Percentiles rank a stretch among this genome's conserved stretches.
These are phyloP conservation scores for Hymenopus coronatus DNA, from an alignment of 2,888 invertebrate genomes.

Conservation along the genomic window DNA sequence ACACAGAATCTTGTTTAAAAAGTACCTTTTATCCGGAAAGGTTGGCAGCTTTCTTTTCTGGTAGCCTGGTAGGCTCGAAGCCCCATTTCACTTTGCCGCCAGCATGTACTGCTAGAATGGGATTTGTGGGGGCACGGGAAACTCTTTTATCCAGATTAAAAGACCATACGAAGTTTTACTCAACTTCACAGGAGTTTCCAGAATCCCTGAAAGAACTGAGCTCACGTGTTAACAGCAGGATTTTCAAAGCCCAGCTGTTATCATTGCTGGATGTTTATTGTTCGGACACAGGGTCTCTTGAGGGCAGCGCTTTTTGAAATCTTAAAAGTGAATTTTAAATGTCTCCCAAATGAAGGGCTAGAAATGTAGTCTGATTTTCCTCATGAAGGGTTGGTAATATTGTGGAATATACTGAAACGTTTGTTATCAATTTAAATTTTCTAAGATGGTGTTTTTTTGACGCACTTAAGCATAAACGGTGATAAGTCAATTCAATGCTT, in stretches of 20 bases:
- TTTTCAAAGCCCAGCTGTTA: not conserved
- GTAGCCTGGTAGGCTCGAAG: not conserved
- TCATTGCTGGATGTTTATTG: no score
- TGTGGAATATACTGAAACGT: no score
- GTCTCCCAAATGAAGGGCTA: no score
- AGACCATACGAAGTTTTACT: not conserved
- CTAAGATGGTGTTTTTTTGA: no score
- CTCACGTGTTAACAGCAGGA: not conserved
- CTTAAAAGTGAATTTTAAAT: no score
- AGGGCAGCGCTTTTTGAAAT: no score
- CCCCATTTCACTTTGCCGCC: not conserved
- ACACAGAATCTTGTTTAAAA: not conserved
- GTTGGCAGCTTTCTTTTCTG: not conserved
- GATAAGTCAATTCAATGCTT: no score
- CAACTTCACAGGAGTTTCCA: not conserved
- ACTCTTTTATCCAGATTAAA: not conserved
- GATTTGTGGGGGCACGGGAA: not conserved
- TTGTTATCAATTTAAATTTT: no score
- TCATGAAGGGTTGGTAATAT: no score
- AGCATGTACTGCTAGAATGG: not conserved
- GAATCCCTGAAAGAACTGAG: not conserved
- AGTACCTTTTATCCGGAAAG: not conserved
- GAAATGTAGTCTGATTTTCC: no score
- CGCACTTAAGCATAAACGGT: no score
- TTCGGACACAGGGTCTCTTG: no score